phyloP scores from a whole-genome alignment of 2,113 vertebrate species.

The Scartelaos histophorus region DNA sequence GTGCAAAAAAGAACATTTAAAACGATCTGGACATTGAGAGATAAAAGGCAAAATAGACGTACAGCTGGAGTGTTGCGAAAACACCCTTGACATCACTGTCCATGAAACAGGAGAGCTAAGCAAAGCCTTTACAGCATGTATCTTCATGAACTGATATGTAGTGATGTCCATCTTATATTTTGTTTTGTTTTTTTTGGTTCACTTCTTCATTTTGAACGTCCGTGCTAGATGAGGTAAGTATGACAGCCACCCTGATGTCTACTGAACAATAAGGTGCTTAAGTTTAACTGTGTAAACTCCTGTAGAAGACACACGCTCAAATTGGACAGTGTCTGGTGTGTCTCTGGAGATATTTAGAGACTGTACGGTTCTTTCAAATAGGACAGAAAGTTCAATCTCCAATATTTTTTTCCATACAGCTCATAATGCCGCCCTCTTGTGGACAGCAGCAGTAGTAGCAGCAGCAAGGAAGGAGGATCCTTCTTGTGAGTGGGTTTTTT shows the following conservation, averaged over 20 bases:
- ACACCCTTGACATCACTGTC: constrained; percentile 48
- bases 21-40: constrained; percentile 46
- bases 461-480: constrained; percentile 48
- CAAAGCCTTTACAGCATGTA: constrained; percentile 44
- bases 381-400: constrained; percentile 32
- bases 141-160: constrained; percentile 11
- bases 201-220: constrained; percentile 34
- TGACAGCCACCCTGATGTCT: constrained; percentile 57
- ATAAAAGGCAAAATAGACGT: constrained; percentile 61
- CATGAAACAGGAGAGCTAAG: constrained; percentile 32
- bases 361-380: constrained; percentile 28
- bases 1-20: constrained; percentile 59
- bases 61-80: constrained; percentile 53
- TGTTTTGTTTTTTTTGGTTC: constrained; percentile 38
- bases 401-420: constrained; percentile 27
- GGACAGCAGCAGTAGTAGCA: constrained; percentile 61
- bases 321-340: constrained; percentile 29
- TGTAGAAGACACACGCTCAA: constrained; percentile 37
- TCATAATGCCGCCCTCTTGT: constrained; percentile 49
- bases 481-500: neutral
- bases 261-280: constrained; percentile 73
- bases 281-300: constrained; percentile 63
- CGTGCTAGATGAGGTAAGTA: constrained; percentile 63
- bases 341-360: constrained; percentile 11
- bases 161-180: constrained; percentile 15